phyloP scores from a whole-genome alignment of 2,797 vertebrate species.

The Phoxinus dragarum region DNA sequence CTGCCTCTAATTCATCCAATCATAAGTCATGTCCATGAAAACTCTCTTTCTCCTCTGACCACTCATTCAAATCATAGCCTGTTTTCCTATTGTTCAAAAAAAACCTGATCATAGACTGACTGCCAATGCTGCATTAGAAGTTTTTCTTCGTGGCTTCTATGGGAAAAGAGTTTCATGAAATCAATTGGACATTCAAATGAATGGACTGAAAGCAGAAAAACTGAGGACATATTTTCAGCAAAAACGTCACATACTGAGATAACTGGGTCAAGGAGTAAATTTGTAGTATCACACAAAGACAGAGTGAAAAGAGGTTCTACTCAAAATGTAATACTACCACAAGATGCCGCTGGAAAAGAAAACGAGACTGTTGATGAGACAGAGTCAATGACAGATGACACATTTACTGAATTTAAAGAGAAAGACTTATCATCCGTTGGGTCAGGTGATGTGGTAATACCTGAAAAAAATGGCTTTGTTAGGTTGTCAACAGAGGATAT shows the following conservation, averaged over 20 bases:
- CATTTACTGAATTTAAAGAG: constrained; percentile 50
- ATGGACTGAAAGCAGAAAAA: constrained; percentile 6
- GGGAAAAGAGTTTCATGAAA: not conserved
- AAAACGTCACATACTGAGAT: constrained; percentile 51
- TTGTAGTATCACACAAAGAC: constrained; percentile 53
- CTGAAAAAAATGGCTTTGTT: constrained; percentile 44
- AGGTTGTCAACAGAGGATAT: constrained; percentile 55
- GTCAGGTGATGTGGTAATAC: constrained; percentile 63
- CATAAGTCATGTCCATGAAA: constrained; percentile 68
- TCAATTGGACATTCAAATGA: constrained; percentile 12
- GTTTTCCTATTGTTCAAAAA: constrained; percentile 63
- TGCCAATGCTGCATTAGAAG: not conserved
- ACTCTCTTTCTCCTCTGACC: constrained; percentile 65
- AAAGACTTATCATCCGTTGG: constrained; percentile 63
- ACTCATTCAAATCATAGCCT: constrained; percentile 62
- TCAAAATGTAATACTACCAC: constrained; percentile 60
- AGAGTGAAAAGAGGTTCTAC: constrained; percentile 61
- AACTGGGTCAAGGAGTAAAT: constrained; percentile 46
- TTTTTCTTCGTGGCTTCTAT: constrained; percentile 8
- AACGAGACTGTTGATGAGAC: constrained; percentile 47
- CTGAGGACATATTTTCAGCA: constrained; percentile 2
- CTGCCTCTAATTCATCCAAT: constrained; percentile 65
- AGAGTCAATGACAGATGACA: constrained; percentile 39
- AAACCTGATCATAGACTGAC: constrained; percentile 57
- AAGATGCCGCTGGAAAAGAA: constrained; percentile 60